Conservation (phyloP, 2,113 vertebrate genomes). For the Bubalus kerabau region DNA sequence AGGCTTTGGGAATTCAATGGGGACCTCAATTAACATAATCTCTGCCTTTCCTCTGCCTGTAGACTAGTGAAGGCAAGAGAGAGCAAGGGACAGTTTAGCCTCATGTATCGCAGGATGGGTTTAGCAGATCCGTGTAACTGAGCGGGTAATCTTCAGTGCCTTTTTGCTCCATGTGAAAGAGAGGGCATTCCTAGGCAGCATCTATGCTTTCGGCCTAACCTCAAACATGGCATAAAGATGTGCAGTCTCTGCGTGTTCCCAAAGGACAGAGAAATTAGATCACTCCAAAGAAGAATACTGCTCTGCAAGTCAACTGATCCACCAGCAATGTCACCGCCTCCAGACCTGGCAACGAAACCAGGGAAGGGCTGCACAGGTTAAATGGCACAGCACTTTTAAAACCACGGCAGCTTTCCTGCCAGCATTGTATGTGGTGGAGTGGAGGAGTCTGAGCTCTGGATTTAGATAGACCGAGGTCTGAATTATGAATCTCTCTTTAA, state of each 20-base stretch:
- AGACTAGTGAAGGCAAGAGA: not conserved
- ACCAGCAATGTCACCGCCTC: not conserved
- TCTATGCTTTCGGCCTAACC: accelerated
- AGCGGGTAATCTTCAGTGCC: not conserved
- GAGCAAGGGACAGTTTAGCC: not conserved
- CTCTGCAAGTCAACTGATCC: accelerated
- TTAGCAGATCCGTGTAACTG: not conserved
- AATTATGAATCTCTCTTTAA: not conserved
- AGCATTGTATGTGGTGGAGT: accelerated
- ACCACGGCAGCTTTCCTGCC: no score
- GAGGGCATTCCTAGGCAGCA: not conserved
- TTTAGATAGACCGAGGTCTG: not conserved
- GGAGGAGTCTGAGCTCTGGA: not conserved
- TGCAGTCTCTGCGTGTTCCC: accelerated
- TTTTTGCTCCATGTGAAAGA: not conserved
- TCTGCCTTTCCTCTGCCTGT: not conserved
- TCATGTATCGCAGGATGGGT: not conserved
- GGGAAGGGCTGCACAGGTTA: not conserved
- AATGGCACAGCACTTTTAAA: not conserved
- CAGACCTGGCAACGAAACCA: not conserved
- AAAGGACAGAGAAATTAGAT: not conserved
- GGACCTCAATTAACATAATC: not conserved
- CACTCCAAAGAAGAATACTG: not conserved
- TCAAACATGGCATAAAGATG: not conserved
- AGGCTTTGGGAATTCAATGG: accelerated